phyloP scores from a whole-genome alignment of 2,113 vertebrate genomes.

The Lycaon pictus region DNA sequence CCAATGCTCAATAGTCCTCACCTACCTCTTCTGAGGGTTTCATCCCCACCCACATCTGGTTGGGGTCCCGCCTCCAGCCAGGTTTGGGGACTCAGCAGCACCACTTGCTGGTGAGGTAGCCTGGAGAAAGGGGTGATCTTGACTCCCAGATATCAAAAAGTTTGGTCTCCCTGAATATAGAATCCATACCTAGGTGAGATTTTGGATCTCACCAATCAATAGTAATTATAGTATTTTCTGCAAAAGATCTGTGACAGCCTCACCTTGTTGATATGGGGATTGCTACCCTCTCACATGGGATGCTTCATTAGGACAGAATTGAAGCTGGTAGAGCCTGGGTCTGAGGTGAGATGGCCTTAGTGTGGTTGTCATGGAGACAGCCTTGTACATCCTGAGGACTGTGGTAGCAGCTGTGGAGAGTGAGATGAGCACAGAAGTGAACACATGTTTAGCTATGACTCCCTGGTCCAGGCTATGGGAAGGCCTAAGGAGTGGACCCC shows the following conservation, averaged over 20 bases:
- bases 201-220: not conserved
- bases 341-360: not conserved
- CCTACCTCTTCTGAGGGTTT: not conserved
- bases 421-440: not conserved
- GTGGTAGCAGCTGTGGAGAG: not conserved
- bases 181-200: not conserved
- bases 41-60: not conserved
- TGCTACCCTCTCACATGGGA: accelerated
- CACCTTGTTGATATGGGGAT: not conserved
- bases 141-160: not conserved
- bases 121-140: not conserved
- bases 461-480: not conserved
- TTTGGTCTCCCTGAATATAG: not conserved
- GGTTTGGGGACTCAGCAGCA: not conserved
- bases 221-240: not conserved
- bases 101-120: not conserved
- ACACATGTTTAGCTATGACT: not conserved
- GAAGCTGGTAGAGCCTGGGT: not conserved
- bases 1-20: accelerated
- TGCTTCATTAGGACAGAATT: not conserved
- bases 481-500: not conserved
- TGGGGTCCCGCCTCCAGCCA: not conserved
- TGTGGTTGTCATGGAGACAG: not conserved
- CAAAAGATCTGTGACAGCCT: not conserved
- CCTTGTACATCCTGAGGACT: not conserved